Evolutionary conservation across 2,113 vertebrate species (phyloP).

Genomic region (Cervus canadensis): DNA sequence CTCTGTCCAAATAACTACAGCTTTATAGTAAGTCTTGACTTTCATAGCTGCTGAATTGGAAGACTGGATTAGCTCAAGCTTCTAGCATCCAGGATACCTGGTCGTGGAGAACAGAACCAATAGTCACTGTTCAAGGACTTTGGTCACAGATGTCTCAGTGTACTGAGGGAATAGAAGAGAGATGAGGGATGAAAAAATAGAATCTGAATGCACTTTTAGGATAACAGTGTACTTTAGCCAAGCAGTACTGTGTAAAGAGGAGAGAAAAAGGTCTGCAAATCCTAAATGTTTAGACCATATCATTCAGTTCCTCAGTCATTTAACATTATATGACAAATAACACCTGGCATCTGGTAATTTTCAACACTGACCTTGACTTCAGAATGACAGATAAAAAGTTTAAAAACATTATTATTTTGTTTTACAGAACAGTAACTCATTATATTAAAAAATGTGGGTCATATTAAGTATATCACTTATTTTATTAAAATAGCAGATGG

Average conservation of each 20-base stretch:
- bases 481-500: not conserved
- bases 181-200: not conserved
- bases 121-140: not conserved
- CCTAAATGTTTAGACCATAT: not conserved
- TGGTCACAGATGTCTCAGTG: not conserved
- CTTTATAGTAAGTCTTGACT: not conserved
- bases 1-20: not conserved
- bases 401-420: not conserved
- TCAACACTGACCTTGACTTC: not conserved
- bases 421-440: not conserved
- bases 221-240: not conserved
- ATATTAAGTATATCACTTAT: not conserved
- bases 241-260: fast-evolving
- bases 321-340: not conserved
- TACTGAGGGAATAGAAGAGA: not conserved
- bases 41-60: not conserved
- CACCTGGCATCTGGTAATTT: not conserved
- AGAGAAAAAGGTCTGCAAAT: not conserved
- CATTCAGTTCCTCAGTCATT: not conserved
- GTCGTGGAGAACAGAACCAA: not conserved
- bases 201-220: not conserved
- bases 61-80: not conserved
- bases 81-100: not conserved
- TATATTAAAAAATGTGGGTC: not conserved
- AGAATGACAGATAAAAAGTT: not conserved